Evolutionary conservation across 2,888 invertebrate species (phyloP).

Genomic region (Heliconius ismenius): DNA sequence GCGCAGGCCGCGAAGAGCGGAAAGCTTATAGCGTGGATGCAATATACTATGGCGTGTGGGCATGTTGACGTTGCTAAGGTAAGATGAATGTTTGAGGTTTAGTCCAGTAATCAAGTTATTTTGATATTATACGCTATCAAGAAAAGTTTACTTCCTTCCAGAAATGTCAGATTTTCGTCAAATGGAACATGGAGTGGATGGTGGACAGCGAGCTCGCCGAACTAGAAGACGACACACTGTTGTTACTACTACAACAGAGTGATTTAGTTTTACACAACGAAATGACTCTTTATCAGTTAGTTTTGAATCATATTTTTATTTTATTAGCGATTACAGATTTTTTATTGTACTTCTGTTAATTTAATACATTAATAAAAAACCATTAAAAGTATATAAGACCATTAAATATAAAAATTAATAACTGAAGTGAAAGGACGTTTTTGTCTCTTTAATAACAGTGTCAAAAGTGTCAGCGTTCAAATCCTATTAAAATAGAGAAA

Average conservation of each 20-base stretch:
- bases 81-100: slow-evolving; percentile 25
- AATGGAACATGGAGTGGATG: slow-evolving; percentile 94
- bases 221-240: slow-evolving; percentile 90
- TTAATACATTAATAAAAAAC: no score
- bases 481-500: no score
- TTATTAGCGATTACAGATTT: no score
- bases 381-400: no score
- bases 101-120: not conserved
- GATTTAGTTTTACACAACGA: slow-evolving; percentile 95
- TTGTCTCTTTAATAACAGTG: no score
- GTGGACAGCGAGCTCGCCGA: slow-evolving; percentile 89
- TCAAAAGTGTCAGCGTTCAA: no score
- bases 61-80: slow-evolving; percentile 86
- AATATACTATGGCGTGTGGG: slow-evolving; percentile 92
- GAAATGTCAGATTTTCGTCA: slow-evolving; percentile 91
- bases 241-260: slow-evolving; percentile 89
- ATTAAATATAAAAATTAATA: no score
- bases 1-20: slow-evolving; percentile 91
- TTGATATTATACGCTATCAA: no score
- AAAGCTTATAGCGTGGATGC: slow-evolving; percentile 93
- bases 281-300: slow-evolving; percentile 88
- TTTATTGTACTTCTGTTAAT: no score
- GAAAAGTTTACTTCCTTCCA: slow-evolving; percentile 52
- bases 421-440: no score
- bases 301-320: slow-evolving; percentile 23